Percentiles rank a stretch among this genome's conserved stretches.
phyloP scores from a whole-genome alignment of 1,140 invertebrate species.

The Arctopsyche grandis region DNA sequence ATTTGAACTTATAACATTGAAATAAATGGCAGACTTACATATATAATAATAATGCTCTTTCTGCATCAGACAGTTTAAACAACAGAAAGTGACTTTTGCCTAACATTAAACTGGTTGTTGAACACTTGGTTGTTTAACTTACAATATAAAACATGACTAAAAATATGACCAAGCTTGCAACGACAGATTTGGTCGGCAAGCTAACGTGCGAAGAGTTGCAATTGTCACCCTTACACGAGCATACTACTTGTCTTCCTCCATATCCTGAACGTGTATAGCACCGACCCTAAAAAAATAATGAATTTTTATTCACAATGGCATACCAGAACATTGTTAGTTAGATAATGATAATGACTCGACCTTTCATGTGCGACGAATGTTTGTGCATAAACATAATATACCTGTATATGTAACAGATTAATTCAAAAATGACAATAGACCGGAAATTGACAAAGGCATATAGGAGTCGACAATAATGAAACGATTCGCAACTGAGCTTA shows the following conservation, averaged over 20 bases:
- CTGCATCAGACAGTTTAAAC: too few species aligned
- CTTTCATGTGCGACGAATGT: too few species aligned
- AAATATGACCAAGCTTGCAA: background rate
- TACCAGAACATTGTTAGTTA: background rate
- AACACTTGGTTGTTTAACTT: background rate
- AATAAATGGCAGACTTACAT: too few species aligned
- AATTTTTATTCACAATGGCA: background rate
- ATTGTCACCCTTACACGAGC: slow-evolving; percentile 78
- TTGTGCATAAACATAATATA: too few species aligned
- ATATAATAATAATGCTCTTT: too few species aligned
- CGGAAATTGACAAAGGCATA: background rate
- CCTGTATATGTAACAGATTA: background rate
- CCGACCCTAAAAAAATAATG: slow-evolving; percentile 63
- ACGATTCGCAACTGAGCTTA: background rate
- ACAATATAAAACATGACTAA: background rate
- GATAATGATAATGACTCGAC: background rate
- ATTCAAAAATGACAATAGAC: background rate
- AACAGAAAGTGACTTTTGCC: too few species aligned
- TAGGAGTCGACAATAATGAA: background rate
- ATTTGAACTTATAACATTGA: too few species aligned
- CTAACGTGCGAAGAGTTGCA: slow-evolving; percentile 73
- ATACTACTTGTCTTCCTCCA: slow-evolving; percentile 87
- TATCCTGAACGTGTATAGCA: slow-evolving; percentile 89
- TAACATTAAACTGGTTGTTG: too few species aligned
- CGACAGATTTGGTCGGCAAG: background rate